A percentile compares a stretch with the other conserved stretches of the same genome.
phyloP scores from a whole-genome alignment of 2,113 vertebrate species.

The Camelus bactrianus region DNA sequence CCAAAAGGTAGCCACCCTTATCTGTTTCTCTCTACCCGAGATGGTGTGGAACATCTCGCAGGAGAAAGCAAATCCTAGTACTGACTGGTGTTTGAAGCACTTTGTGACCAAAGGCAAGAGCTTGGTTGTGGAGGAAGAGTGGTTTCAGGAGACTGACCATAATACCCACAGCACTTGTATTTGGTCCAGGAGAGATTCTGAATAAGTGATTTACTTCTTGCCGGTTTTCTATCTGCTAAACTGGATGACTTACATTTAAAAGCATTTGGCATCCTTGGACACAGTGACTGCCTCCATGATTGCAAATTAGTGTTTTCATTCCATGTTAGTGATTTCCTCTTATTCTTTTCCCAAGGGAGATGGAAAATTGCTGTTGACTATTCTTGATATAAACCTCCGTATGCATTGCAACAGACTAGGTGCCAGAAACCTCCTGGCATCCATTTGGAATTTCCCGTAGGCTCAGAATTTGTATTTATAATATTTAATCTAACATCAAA shows the following conservation, averaged over 20 bases:
- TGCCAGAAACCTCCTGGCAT: constrained; percentile 75
- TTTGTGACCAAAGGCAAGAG: not conserved
- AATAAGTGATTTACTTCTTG: constrained; percentile 23
- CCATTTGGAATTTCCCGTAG: constrained; percentile 76
- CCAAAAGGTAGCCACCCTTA: not conserved
- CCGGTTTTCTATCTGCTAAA: constrained; percentile 37
- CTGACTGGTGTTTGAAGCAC: not conserved
- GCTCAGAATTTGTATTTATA: constrained; percentile 76
- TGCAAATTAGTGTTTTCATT: constrained; percentile 78
- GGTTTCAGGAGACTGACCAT: not conserved
- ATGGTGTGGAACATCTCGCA: not conserved
- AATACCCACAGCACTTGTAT: not conserved
- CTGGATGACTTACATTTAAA: constrained; percentile 62
- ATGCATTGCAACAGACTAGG: constrained; percentile 67
- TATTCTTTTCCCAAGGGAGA: constrained; percentile 69
- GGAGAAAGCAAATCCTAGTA: not conserved
- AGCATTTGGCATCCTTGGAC: constrained; percentile 65
- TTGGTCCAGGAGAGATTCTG: not conserved
- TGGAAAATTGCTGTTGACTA: constrained; percentile 77
- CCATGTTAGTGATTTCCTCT: constrained; percentile 74
- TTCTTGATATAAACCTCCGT: constrained; percentile 69
- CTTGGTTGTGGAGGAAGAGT: not conserved
- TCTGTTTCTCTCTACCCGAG: not conserved
- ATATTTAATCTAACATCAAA: constrained; percentile 77
- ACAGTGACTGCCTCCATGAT: constrained; percentile 69